These are phyloP conservation scores for Lacerta viridis DNA, from an alignment of 2,797 vertebrate species.

Conservation along the genomic window DNA sequence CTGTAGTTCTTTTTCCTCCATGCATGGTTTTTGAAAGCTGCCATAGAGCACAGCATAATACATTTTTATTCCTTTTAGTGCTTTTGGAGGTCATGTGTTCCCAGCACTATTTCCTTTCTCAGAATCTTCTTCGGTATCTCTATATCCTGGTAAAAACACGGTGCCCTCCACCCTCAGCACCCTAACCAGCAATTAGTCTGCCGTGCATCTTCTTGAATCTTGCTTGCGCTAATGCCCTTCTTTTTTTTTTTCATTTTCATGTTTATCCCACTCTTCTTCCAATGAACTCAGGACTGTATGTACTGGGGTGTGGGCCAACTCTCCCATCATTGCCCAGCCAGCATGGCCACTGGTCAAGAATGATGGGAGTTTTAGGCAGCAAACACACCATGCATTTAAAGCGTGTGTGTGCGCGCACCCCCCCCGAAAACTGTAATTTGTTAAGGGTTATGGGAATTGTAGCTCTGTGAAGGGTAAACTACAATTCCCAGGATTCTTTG, in stretches of 20 bases:
- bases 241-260: background rate
- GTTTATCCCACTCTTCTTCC: background rate
- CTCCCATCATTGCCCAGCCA: too few relatives aligned
- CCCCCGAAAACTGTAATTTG: too few relatives aligned
- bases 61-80: too few relatives aligned
- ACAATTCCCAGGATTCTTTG: too few relatives aligned
- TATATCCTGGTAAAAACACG: background rate
- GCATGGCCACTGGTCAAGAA: too few relatives aligned
- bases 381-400: too few relatives aligned
- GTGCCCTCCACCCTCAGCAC: background rate
- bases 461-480: too few relatives aligned
- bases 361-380: too few relatives aligned
- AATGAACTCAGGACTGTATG: background rate
- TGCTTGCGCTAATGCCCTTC: background rate
- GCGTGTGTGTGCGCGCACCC: too few relatives aligned
- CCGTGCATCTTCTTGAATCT: fast-evolving
- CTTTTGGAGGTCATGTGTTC: background rate
- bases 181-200: background rate
- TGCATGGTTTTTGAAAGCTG: background rate
- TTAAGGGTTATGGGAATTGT: too few relatives aligned
- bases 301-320: too few relatives aligned
- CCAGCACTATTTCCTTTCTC: background rate
- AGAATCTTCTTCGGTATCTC: background rate
- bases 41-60: too few relatives aligned
- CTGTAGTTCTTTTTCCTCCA: background rate